Base-by-base conservation (phyloP, 1,140 invertebrate species). In the Lordiphosa stackelbergi region DNA sequence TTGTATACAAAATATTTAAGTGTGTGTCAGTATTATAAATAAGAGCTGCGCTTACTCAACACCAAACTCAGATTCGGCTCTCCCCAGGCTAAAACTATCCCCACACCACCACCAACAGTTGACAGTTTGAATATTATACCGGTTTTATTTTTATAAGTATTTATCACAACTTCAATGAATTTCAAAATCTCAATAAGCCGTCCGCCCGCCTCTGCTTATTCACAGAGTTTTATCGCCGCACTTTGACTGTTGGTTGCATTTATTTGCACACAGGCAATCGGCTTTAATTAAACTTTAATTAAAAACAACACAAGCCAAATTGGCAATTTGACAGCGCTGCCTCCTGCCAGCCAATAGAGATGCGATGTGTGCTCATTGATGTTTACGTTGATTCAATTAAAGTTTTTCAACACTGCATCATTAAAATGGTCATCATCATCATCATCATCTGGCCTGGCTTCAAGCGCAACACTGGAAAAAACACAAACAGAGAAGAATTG, bases 231-330 rank as follows among this genome's bases (percentile, higher is more conserved):
- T 37, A 38, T 35, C 34, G 22, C 34, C 35, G 11, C 37, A 16
- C 19, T 52, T 52, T 52, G 22, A 22, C 12, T 40, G 36, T 10
- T 5, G 24, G 41, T 12, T 53, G 37, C 51, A 59, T 63, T 68
- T 63, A 63, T 53, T 55, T 56, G 54, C 56, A 31, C 47, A 47
- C 53, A 11, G 53, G 55, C 45, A 73, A 79, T 83, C 47, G 66
- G 64, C 55, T 81, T 79, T 79, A 81, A 81, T 83, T 83, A 81
- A 81, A 75, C 58, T 74, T 75, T 75, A 75, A 81, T 81, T 71
- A 83, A 81, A 83, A 83, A 59, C 56, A 81, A 83, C 77, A 69
- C 55, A 66, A 54, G 68, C 58, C 69, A 70, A 81, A 78, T 75
- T 84, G 78, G 16, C 78, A 84, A 81, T 58, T 71, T 58, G 28